Percentiles rank a stretch among this genome's conserved stretches.
Evolutionary conservation across 1,140 invertebrate species (phyloP).

Genomic region (Calephelis nemesis): DNA sequence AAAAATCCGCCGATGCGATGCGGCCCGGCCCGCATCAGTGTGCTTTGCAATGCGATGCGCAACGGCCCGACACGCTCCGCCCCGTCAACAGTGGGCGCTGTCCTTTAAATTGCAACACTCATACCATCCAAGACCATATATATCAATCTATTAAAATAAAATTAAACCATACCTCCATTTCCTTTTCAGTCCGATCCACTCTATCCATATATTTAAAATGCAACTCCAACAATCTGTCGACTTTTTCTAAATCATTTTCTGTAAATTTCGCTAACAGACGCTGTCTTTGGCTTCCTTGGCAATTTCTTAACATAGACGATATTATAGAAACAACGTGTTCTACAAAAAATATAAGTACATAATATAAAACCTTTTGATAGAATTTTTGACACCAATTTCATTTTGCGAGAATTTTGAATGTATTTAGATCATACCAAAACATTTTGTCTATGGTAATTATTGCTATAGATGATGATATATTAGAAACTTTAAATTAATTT

Average conservation of each 20-base stretch:
- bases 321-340: constrained; percentile 98
- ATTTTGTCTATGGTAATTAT: too few relatives aligned
- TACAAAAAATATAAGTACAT: constrained; percentile 63
- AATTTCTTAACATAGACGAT: constrained; percentile 94
- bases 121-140: too few relatives aligned
- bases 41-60: too few relatives aligned
- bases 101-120: too few relatives aligned
- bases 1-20: too few relatives aligned
- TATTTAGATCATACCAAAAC: too few relatives aligned
- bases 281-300: constrained; percentile 92
- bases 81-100: too few relatives aligned
- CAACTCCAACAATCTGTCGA: constrained; percentile 96
- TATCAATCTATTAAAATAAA: not conserved
- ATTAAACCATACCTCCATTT: constrained; percentile 80
- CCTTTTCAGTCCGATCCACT: constrained; percentile 91
- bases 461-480: too few relatives aligned
- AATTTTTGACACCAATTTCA: not conserved
- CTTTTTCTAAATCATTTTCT: constrained; percentile 99
- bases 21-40: too few relatives aligned
- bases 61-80: too few relatives aligned
- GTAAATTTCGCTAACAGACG: constrained; percentile 96
- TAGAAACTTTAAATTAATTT: too few relatives aligned
- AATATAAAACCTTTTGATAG: not conserved
- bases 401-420: too few relatives aligned
- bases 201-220: constrained; percentile 99